Conservation (phyloP, 2,113 vertebrate genomes). For the Phodopus roborovskii region DNA sequence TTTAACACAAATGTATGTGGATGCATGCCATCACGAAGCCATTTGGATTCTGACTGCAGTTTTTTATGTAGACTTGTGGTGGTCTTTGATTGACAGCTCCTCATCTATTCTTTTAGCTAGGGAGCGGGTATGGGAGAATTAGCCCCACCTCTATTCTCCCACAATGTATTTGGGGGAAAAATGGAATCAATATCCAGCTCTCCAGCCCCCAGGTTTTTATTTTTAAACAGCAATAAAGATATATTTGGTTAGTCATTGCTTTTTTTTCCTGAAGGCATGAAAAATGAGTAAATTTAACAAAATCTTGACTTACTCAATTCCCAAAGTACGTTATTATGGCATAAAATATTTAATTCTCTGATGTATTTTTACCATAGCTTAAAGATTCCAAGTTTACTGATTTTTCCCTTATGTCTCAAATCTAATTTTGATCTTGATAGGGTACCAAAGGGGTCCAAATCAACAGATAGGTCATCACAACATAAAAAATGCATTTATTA, state of each 20-base stretch:
- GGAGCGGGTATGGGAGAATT: background rate
- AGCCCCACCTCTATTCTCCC: background rate
- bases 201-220: background rate
- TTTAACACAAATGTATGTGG: background rate
- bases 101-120: background rate
- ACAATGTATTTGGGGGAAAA: background rate
- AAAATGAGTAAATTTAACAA: slow-evolving; percentile 34
- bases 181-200: background rate
- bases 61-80: background rate
- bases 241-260: background rate
- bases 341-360: background rate
- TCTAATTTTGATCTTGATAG: slow-evolving; percentile 2
- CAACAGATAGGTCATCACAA: background rate
- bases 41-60: background rate
- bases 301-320: background rate
- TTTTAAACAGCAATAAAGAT: slow-evolving; percentile 43
- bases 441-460: background rate
- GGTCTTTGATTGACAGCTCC: background rate
- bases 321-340: background rate
- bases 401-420: background rate
- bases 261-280: background rate
- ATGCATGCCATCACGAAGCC: background rate
- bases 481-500: background rate
- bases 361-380: slow-evolving; percentile 5
- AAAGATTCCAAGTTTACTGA: slow-evolving; percentile 32